These are phyloP conservation scores for Camponotus pennsylvanicus DNA, from an alignment of 1,140 invertebrate species.

Conservation along the genomic window DNA sequence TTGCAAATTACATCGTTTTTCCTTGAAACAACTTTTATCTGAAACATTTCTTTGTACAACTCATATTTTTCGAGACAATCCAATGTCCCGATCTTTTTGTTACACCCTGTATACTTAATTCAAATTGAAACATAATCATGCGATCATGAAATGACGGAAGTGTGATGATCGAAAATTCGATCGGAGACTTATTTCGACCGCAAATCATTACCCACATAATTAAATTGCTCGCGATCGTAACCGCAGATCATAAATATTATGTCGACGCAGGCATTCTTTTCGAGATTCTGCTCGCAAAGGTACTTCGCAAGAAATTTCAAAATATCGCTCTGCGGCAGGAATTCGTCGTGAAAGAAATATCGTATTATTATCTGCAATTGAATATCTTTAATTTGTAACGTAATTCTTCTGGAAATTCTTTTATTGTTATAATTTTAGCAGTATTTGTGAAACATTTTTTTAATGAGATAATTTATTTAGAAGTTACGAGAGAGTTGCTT, in stretches of 20 bases:
- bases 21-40: no score
- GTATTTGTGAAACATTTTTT: no score
- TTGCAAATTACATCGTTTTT: no score
- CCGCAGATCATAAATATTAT: constrained; percentile 63
- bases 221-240: constrained; percentile 70
- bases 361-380: no score
- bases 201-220: constrained; percentile 56
- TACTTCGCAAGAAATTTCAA: constrained; percentile 85
- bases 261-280: constrained; percentile 90
- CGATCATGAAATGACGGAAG: constrained; percentile 57
- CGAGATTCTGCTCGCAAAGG: constrained; percentile 88
- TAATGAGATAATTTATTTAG: no score
- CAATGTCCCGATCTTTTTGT: neutral
- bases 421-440: no score
- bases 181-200: neutral
- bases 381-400: no score
- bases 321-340: constrained; percentile 77
- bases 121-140: constrained; percentile 86
- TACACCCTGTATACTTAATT: neutral
- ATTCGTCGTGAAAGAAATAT: no score
- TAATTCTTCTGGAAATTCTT: no score
- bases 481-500: no score
- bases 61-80: constrained; percentile 74
- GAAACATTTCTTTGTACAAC: no score
- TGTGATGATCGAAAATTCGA: neutral